Evolutionary conservation across 2,888 invertebrate genomes (phyloP), one percentile per base, ranked within the genome.

Genomic region (Conchocele bisecta): DNA sequence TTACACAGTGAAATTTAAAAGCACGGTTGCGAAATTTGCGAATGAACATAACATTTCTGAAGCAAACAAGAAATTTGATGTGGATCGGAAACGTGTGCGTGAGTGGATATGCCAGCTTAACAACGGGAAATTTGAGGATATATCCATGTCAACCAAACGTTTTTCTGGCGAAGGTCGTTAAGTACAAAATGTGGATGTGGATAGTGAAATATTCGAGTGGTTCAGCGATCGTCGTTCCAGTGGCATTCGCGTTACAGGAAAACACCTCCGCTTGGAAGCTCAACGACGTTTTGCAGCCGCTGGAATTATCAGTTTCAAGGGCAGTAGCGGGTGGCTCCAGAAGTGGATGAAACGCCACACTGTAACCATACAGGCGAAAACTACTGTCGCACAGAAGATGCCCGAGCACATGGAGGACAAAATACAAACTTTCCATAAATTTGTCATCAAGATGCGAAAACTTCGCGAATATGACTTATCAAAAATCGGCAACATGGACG

Each of bases 401-500:
- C 57, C 57, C n/a, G 57, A 26, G 29, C 56, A 57, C 17, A 37
- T 57, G n/a, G 65, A 65, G 41, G 65, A 39, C 2, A 48, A 57
- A 31, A 57, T 65, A 5, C 11, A 31, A 1, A 50, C 56, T 9
- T 64, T 64, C 29, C 64, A 56, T n/a, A 31, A 44, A 3, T 65
- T 57, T 50, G 57, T 65, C 2, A 65, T 65, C 1, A 1, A 50
- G 26, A 65, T 65, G 57, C 37, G 65, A n/a, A 44, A 44, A 39
- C n/a, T 65, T 29, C 56, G 57, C 1, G 24, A 50, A 20, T 57
- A 65, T 57, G n/a, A 37, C 9, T 0, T 65, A 20, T 11, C 41
- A 29, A 3, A 35, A 6, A 48, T 48, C 17, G 65, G 54, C 33
- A 64, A 65, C 33, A 57, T 65, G 65, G 65, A 65, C 31, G 57